phyloP scores from a whole-genome alignment of 2,113 vertebrate species.

The Chelonoidis abingdonii region DNA sequence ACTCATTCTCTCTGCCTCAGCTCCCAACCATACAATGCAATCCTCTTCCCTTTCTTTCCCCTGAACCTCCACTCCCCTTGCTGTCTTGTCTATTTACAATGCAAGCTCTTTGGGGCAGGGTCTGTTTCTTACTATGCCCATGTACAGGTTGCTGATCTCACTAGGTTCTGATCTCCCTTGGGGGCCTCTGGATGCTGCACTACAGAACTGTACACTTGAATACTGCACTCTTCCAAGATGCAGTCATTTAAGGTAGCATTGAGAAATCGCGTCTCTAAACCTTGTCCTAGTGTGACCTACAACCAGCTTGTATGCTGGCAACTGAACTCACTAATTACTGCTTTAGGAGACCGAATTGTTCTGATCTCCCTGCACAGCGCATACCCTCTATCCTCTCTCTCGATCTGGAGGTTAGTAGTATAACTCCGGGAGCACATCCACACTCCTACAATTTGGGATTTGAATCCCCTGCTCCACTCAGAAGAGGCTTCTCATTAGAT shows the following conservation, averaged over 20 bases:
- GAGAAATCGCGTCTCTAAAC: background rate
- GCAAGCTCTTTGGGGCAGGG: background rate
- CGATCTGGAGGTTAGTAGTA: background rate
- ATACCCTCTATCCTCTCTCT: background rate
- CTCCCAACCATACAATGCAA: background rate
- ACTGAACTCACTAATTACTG: background rate
- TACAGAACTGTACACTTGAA: background rate
- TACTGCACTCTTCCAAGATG: background rate
- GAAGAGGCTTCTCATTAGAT: background rate
- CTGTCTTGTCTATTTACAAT: background rate
- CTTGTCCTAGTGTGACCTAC: background rate
- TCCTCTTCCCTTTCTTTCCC: background rate
- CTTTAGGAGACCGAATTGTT: background rate
- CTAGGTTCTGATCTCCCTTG: background rate
- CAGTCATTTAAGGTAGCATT: background rate
- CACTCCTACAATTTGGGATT: background rate
- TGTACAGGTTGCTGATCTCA: background rate
- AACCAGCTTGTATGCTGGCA: background rate
- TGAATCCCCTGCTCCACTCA: background rate
- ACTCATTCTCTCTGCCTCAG: background rate
- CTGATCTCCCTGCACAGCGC: background rate
- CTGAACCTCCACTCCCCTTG: background rate
- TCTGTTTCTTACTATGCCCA: background rate
- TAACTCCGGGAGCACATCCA: background rate
- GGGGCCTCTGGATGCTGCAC: background rate